These are phyloP conservation scores for Orthonychiurus folsomi DNA, from an alignment of 2,888 invertebrate species.

Conservation along the genomic window DNA sequence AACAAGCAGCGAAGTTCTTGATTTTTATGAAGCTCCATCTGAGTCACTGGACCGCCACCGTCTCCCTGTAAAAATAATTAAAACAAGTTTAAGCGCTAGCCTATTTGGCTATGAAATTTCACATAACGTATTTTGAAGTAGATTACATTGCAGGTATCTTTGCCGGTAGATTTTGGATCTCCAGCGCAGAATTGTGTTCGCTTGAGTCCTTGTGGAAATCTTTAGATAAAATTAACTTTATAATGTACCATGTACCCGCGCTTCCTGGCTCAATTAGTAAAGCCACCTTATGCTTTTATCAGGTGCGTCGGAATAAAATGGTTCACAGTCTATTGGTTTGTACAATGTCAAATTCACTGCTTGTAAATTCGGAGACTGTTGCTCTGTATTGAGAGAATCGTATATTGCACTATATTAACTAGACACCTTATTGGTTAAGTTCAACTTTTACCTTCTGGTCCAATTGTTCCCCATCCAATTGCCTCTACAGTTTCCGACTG, in stretches of 20 bases:
- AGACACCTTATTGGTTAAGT: neutral
- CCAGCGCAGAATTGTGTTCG: conserved; percentile 25
- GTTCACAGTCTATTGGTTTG: conserved; percentile 24
- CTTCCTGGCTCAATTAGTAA: neutral
- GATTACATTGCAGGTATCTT: conserved; percentile 26
- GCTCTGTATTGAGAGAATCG: conserved; percentile 15
- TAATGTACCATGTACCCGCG: too few relatives aligned
- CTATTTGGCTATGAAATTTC: too few relatives aligned
- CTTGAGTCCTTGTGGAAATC: conserved; percentile 20
- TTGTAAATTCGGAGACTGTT: conserved; percentile 25
- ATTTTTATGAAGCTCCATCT: conserved; percentile 11
- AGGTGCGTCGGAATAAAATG: conserved; percentile 19
- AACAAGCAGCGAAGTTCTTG: conserved; percentile 25
- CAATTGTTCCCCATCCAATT: conserved; percentile 30
- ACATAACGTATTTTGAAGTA: too few relatives aligned
- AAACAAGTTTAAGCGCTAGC: too few relatives aligned
- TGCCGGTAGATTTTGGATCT: conserved; percentile 20
- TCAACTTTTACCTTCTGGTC: conserved; percentile 18
- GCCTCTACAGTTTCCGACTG: conserved; percentile 18
- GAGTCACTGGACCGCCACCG: conserved; percentile 24
- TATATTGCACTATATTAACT: conserved; percentile 2
- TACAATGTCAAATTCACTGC: conserved; percentile 26
- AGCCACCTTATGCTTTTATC: conserved; percentile 17
- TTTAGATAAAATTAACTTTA: conserved; percentile 9
- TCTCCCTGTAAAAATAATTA: conserved; percentile 21